Evolutionary conservation across 2,888 invertebrate genomes (phyloP), one percentile per base, ranked within the genome.

Genomic region (Phyto melanocephala): DNA sequence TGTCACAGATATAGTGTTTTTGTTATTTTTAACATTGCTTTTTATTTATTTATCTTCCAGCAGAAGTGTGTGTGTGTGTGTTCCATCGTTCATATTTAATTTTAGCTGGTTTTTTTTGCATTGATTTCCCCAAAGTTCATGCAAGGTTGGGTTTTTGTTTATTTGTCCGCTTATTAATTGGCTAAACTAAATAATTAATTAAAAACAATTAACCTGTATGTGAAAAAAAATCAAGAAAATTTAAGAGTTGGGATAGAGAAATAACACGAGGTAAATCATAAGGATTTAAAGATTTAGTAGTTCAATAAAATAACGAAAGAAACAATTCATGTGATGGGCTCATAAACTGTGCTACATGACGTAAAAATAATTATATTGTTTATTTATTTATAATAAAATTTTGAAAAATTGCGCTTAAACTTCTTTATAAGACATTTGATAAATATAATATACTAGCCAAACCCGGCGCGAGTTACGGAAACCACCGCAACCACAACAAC

Each of bases 131-230:
- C 28, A 62, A 17, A 62, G 24, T 17, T 70, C 76, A 81, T 47
- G 76, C 81, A 67, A 62, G 33, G 81, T 60, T 81, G 81, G 77
- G 37, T 77, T 68, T 71, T 54, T 24, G 50, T 37, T 28, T 58
- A 7, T 65, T 37, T 20, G 24, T 58, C 71, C 71, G 50, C 58
- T 71, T 71, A 76, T 77, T 77, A 90, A 77, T n/a, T 77, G 72
- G 54, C 54, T 24, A 63, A 89, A 90, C 90, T 90, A 89, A 89
- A 90, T 90, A 90, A 90, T 90, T 90, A 89, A 90, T 90, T 88
- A 87, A 85, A 87, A 86, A 85, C 89, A 90, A 90, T 89, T 90
- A 90, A 88, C 86, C 87, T 86, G 87, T 86, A n/a, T n/a, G n/a
- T n/a, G 56, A 63, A 63, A 78, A 81, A 65, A 37, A 50, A 63